phyloP scores from a whole-genome alignment of 2,888 invertebrate genomes.

The Plusia festucae region DNA sequence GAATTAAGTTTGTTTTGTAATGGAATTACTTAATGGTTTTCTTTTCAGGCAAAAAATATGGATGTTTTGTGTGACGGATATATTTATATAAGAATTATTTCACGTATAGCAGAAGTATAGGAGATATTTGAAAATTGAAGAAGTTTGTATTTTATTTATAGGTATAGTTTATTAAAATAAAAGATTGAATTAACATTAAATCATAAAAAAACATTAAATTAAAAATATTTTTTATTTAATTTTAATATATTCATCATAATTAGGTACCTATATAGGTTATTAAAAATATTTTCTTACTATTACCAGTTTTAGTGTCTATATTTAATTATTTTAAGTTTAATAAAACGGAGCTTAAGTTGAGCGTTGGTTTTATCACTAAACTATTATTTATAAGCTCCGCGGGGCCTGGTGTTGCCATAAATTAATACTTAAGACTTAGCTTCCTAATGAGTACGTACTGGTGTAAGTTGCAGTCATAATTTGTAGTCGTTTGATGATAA shows the following conservation, averaged over 20 bases:
- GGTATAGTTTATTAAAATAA: no score
- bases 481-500: slow-evolving; percentile 33
- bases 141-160: no score
- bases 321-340: slow-evolving; percentile 11
- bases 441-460: slow-evolving; percentile 45
- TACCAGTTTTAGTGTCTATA: background rate
- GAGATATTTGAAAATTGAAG: background rate
- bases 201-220: no score
- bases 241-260: no score
- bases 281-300: no score
- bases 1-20: background rate
- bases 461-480: slow-evolving; percentile 42
- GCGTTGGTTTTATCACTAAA: slow-evolving; percentile 33
- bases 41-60: background rate
- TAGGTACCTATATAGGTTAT: no score
- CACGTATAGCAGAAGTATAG: no score
- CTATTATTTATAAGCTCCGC: slow-evolving; percentile 40
- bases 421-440: slow-evolving; percentile 36
- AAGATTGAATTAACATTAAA: no score
- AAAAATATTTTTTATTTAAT: no score
- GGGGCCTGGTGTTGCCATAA: slow-evolving; percentile 31
- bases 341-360: slow-evolving; percentile 27
- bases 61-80: background rate
- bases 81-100: background rate
- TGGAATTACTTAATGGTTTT: background rate